phyloP scores from a whole-genome alignment of 2,797 vertebrate species.

The Gephyroberyx darwinii region DNA sequence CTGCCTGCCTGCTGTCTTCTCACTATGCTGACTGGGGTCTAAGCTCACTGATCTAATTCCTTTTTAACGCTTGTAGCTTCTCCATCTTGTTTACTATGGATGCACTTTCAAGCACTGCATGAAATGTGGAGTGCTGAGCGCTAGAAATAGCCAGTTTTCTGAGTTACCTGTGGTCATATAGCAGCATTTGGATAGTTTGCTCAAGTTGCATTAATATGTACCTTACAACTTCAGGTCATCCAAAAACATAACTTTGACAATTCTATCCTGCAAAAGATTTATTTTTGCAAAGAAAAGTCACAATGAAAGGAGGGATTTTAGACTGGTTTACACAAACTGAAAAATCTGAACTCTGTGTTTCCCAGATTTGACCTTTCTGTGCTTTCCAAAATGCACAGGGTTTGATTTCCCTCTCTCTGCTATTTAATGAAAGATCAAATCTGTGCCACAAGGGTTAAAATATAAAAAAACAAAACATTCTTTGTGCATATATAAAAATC shows the following conservation, averaged over 20 bases:
- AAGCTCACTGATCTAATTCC: not conserved
- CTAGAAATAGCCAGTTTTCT: constrained; percentile 13
- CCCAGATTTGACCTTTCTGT: constrained; percentile 18
- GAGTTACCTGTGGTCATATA: constrained; percentile 50
- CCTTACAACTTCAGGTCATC: constrained; percentile 50
- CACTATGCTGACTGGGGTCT: constrained; percentile 9
- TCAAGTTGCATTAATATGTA: constrained; percentile 41
- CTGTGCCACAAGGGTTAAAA: constrained; percentile 29
- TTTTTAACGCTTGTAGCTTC: constrained; percentile 48
- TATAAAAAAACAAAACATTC: not conserved
- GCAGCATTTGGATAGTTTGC: constrained; percentile 43
- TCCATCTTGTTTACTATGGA: constrained; percentile 33
- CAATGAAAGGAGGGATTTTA: constrained; percentile 4
- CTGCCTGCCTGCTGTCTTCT: constrained; percentile 12
- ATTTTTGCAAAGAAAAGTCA: constrained; percentile 2
- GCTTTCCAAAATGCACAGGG: not conserved
- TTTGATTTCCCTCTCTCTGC: constrained; percentile 20
- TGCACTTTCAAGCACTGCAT: constrained; percentile 41
- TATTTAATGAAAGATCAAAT: constrained; percentile 18
- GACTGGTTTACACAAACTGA: constrained; percentile 15
- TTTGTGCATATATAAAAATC: constrained; percentile 34
- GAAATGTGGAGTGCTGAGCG: constrained; percentile 18
- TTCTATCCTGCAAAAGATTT: constrained; percentile 31
- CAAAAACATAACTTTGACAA: constrained; percentile 36
- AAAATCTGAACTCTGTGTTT: constrained; percentile 17